These are phyloP conservation scores for Sesamia inferens DNA, from an alignment of 2,888 invertebrate species.

Conservation along the genomic window DNA sequence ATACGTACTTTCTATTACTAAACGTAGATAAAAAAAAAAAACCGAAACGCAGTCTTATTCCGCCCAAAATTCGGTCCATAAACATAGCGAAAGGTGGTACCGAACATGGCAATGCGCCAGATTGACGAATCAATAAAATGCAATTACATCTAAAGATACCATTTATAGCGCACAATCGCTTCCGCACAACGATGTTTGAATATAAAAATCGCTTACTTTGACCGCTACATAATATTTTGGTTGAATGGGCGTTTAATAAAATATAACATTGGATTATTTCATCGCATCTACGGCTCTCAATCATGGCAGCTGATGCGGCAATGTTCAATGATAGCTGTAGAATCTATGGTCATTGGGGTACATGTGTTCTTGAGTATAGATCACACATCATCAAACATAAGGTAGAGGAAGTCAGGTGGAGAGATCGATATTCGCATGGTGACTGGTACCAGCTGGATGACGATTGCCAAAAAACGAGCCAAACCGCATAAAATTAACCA, in stretches of 20 bases:
- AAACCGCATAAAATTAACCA: too few species aligned
- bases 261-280: constrained; percentile 4
- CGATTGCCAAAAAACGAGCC: too few species aligned
- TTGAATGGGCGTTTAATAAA: constrained; percentile 7
- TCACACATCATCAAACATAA: not conserved
- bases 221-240: constrained; percentile 54
- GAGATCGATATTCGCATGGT: not conserved
- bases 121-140: constrained; percentile 76
- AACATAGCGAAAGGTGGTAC: constrained; percentile 42
- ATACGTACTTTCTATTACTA: not conserved
- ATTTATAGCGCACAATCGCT: constrained; percentile 60
- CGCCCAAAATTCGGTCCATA: constrained; percentile 38
- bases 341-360: not conserved
- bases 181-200: constrained; percentile 58
- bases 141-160: constrained; percentile 72
- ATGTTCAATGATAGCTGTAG: not conserved
- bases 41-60: constrained; percentile 13
- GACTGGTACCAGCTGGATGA: not conserved
- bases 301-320: not conserved
- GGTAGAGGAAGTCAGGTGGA: not conserved
- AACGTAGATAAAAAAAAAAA: constrained; percentile 6
- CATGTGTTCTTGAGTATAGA: not conserved
- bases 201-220: constrained; percentile 48
- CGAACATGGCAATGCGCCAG: constrained; percentile 59
- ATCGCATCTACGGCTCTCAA: not conserved